Percentiles rank a stretch among this genome's conserved stretches.
These are phyloP conservation scores for Strix uralensis DNA, from an alignment of 2,113 vertebrate species.

Conservation along the genomic window DNA sequence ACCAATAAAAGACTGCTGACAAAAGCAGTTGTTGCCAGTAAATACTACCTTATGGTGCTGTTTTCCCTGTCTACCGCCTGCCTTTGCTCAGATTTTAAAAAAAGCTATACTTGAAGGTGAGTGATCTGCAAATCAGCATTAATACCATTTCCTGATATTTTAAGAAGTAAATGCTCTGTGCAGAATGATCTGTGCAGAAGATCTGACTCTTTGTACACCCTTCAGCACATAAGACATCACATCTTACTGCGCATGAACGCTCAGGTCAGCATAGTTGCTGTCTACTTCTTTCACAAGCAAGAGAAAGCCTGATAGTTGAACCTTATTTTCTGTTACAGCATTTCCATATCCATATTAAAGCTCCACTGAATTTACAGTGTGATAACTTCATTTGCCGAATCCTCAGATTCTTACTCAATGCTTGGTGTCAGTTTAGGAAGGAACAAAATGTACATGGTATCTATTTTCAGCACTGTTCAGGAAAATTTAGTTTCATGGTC, in stretches of 20 bases:
- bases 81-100: not conserved
- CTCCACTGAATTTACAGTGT: not conserved
- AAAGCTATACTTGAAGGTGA: not conserved
- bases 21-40: not conserved
- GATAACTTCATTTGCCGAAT: not conserved
- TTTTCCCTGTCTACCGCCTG: not conserved
- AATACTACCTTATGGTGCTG: not conserved
- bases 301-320: not conserved
- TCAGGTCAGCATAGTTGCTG: not conserved
- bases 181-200: not conserved
- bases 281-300: not conserved
- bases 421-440: not conserved
- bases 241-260: not conserved
- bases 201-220: not conserved
- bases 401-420: not conserved
- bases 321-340: rapidly evolving
- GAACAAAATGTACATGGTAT: not conserved
- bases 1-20: not conserved
- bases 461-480: not conserved
- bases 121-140: not conserved
- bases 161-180: not conserved
- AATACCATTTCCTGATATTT: not conserved
- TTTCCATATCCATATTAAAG: not conserved
- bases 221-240: not conserved
- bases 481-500: not conserved